Conservation (phyloP, 2,113 vertebrate genomes). For the Origma solitaria region DNA sequence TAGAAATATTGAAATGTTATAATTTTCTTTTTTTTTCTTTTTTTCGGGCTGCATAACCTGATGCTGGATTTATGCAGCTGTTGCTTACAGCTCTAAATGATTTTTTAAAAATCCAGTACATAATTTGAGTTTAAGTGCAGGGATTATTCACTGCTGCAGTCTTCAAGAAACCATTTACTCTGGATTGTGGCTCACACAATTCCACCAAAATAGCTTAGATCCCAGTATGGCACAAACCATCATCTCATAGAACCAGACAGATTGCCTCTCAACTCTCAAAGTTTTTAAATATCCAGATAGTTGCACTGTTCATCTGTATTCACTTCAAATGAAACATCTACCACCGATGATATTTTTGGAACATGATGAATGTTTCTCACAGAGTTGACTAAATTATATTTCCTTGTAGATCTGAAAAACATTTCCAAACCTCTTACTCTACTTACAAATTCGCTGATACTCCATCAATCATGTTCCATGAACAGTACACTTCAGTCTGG, state of each 20-base stretch:
- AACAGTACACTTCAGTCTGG: neutral
- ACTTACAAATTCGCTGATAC: neutral
- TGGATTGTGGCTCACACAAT: neutral
- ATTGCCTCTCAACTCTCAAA: neutral
- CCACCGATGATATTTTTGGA: neutral
- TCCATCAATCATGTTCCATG: neutral
- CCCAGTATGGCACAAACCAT: neutral
- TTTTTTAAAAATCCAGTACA: neutral
- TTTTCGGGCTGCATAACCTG: neutral
- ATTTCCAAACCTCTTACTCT: neutral
- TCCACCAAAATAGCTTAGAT: neutral
- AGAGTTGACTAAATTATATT: neutral
- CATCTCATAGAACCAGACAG: neutral
- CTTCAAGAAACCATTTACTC: neutral
- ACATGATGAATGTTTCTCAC: neutral
- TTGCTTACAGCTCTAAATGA: slow-evolving; percentile 3
- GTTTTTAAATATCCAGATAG: neutral
- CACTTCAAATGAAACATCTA: neutral
- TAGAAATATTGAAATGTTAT: neutral
- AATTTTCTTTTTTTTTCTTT: neutral
- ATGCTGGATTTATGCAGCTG: neutral
- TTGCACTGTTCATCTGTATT: neutral
- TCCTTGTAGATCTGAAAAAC: neutral
- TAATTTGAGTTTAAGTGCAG: neutral
- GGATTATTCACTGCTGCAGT: neutral